Evolutionary conservation across 2,113 vertebrate genomes (phyloP), one percentile per base, ranked within the genome.

Genomic region (Chrysochloris asiatica): DNA sequence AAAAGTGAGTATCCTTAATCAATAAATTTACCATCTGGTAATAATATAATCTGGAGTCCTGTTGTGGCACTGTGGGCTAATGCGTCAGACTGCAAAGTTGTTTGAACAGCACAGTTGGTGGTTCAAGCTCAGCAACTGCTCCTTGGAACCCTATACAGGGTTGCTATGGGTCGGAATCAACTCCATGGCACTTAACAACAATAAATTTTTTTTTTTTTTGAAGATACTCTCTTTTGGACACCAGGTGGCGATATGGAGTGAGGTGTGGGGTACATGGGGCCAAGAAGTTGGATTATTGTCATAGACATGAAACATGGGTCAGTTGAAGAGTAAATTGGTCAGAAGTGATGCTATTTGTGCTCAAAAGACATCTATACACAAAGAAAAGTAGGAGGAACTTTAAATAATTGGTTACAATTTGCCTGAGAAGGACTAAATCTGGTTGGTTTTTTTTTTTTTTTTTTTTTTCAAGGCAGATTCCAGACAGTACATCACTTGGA

Each of bases 161-260:
- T 56, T 19, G 54, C 54, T 56, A 56, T 56, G 54, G 7, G 54
- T 56, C 19, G 54, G 54, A 16, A 56, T 21, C 19, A 22, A 56
- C 19, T 56, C 54, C 8, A 56, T 22, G 54, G 19, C 54, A 56
- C 17, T 56, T 56, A 56, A 56, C 19, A 56, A 13, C 54, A 56
- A 56, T 12, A 16, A 22, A 16, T 78, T 63, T 30, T 67, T 95
- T 93, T 92, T 92, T n/a, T n/a, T n/a, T n/a, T n/a, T n/a, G n/a
- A n/a, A n/a, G n/a, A n/a, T n/a, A n/a, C 50, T 96, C 85, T 79
- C 54, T 94, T 95, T 92, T 77, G 83, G 45, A 95, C 93, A 92
- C 47, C 93, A 95, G 93, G 91, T 88, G 94, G 95, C 86, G 38
- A 90, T 82, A 81, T 86, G 83, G 90, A 61, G 92, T 36, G 91